Evolutionary conservation across 2,797 vertebrate species (phyloP), one percentile per base, ranked within the genome.

Genomic region (Phylloscopus collybita): DNA sequence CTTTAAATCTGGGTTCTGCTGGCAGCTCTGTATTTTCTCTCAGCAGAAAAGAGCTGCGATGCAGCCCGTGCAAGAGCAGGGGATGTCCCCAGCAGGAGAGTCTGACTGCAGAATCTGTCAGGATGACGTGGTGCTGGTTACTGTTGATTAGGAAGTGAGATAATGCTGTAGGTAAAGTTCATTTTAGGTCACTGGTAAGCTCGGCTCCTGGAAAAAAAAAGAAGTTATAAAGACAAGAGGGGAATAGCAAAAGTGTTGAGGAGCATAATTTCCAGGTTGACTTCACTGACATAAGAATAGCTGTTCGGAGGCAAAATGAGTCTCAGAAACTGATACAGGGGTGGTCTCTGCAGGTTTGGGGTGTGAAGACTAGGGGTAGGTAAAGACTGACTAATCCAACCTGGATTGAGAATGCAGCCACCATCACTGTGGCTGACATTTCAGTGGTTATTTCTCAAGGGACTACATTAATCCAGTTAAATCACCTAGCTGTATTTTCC

Each of bases 121-220:
- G 88, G 81, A 69, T 95, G 84, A 59, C 21, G 23, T 54, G 13
- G 73, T 73, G 36, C 61, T 14, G 15, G 36, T 62, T 92, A 29
- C 66, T 94, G 94, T 70, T 95, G 79, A 94, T 92, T 64, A 95
- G 92, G 87, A 97, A 97, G 49, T 87, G 79, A 95, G 90, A 96
- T 95, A 96, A 96, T 81, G 78, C 57, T 27, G 2, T 34, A n/a
- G 64, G 20, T 73, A 82, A 54, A 85, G 89, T 94, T 97, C 93
- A 90, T 81, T 92, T 94, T 78, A 94, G 96, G 95, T 29, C 83
- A 82, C 44, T 54, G 47, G 80, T 87, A 92, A 89, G 40, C 71
- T 85, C 66, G 92, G 45, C 22, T 82, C 70, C 51, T 74, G 86
- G 74, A 1, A 15, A 87, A 92, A 80, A 40, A 21, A 84, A 60